Evolutionary conservation across 2,797 vertebrate genomes (phyloP).

Genomic region (Bradypus variegatus): DNA sequence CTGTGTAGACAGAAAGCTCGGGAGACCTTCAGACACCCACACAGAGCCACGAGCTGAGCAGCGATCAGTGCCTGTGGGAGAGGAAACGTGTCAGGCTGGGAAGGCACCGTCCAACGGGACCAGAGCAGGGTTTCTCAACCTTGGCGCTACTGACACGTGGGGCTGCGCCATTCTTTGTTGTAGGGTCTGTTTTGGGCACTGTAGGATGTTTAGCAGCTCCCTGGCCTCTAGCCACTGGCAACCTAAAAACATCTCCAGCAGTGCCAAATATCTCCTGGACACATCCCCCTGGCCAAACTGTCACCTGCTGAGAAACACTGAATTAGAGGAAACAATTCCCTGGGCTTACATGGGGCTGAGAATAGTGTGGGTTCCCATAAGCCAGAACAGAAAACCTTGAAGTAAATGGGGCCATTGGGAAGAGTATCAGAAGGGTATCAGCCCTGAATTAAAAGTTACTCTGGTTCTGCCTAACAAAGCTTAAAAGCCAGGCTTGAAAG

Average conservation of each 20-base stretch:
- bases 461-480: not conserved
- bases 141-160: accelerated
- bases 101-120: too few species aligned
- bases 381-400: accelerated
- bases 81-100: too few species aligned
- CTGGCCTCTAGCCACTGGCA: not conserved
- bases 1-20: not conserved
- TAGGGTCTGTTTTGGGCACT: accelerated
- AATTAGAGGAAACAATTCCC: not conserved
- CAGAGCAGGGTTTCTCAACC: not conserved
- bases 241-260: not conserved
- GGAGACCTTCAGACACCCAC: not conserved
- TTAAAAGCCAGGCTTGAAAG: not conserved
- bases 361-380: not conserved
- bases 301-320: too few species aligned
- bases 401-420: not conserved
- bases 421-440: not conserved
- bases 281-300: not conserved
- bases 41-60: accelerated
- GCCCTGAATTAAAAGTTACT: not conserved
- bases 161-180: not conserved
- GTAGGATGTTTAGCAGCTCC: accelerated
- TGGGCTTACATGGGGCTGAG: not conserved
- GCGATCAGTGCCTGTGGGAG: accelerated
- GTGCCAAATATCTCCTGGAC: too few species aligned